Conservation (phyloP, 1,140 invertebrate genomes). For the Sycophila sp. region DNA sequence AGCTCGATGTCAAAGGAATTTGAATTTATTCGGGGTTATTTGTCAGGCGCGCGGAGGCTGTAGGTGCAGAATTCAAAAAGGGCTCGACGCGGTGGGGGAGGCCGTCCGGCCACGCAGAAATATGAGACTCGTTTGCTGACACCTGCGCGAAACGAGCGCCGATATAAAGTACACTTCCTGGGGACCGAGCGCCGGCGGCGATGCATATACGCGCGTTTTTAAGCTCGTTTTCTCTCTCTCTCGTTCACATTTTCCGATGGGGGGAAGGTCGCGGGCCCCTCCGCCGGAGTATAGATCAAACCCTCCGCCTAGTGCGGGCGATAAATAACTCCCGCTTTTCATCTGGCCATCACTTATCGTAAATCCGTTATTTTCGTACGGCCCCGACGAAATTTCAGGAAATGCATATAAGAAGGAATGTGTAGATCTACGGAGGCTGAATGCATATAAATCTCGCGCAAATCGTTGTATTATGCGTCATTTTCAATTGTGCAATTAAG, state of each 20-base stretch:
- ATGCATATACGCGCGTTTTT: neutral
- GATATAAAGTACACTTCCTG: conserved; percentile 15
- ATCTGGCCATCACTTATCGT: conserved; percentile 1
- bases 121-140: conserved; percentile 36
- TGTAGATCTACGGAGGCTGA: too few relatives aligned
- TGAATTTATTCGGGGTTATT: conserved; percentile 35
- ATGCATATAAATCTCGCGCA: too few relatives aligned
- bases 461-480: too few relatives aligned
- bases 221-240: too few relatives aligned
- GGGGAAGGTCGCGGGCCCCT: too few relatives aligned
- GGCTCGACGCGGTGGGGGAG: neutral
- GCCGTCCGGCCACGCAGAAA: too few relatives aligned
- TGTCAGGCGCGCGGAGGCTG: neutral
- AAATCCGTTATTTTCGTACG: neutral
- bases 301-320: neutral
- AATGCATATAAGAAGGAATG: too few relatives aligned
- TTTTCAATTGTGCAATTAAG: too few relatives aligned
- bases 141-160: conserved; percentile 28
- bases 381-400: too few relatives aligned
- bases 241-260: too few relatives aligned
- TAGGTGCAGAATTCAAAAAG: conserved; percentile 19
- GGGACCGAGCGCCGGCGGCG: neutral
- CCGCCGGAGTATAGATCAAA: neutral
- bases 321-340: conserved; percentile 8
- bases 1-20: conserved; percentile 28